Conservation (phyloP, 2,113 vertebrate species). For the Orientallactaga bullata region DNA sequence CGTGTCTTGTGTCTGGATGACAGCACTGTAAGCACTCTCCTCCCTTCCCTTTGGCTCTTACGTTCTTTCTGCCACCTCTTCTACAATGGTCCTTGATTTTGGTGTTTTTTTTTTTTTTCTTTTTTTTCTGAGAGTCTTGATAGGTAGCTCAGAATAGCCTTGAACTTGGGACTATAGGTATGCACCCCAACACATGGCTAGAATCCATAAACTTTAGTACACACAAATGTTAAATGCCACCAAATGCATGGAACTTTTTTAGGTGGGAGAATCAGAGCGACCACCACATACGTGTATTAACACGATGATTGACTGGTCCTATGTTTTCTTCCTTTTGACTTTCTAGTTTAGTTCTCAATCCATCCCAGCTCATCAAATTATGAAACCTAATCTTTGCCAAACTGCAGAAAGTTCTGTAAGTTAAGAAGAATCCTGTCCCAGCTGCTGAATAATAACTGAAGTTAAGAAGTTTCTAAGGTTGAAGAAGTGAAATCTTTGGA, state of each 20-base stretch:
- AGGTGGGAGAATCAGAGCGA: not conserved
- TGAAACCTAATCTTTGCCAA: constrained; percentile 53
- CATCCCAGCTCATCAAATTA: constrained; percentile 47
- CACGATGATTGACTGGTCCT: not conserved
- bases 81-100: too few species aligned
- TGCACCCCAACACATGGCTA: not conserved
- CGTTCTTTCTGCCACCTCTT: too few species aligned
- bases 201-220: not conserved
- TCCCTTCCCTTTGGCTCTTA: too few species aligned
- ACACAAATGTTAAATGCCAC: constrained; percentile 8
- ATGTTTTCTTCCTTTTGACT: not conserved
- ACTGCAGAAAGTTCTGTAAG: constrained; percentile 36
- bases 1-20: too few species aligned
- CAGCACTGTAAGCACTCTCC: too few species aligned
- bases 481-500: constrained; percentile 79
- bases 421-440: constrained; percentile 66
- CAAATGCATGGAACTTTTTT: not conserved
- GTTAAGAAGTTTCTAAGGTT: constrained; percentile 66
- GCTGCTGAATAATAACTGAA: constrained; percentile 68
- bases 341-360: not conserved
- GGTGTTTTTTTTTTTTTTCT: too few species aligned
- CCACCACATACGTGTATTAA: not conserved
- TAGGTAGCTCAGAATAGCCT: not conserved
- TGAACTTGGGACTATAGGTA: not conserved
- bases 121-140: not conserved